Percentiles rank a stretch among this genome's conserved stretches.
Evolutionary conservation across 2,797 vertebrate genomes (phyloP).

Genomic region (Falco rusticolus): DNA sequence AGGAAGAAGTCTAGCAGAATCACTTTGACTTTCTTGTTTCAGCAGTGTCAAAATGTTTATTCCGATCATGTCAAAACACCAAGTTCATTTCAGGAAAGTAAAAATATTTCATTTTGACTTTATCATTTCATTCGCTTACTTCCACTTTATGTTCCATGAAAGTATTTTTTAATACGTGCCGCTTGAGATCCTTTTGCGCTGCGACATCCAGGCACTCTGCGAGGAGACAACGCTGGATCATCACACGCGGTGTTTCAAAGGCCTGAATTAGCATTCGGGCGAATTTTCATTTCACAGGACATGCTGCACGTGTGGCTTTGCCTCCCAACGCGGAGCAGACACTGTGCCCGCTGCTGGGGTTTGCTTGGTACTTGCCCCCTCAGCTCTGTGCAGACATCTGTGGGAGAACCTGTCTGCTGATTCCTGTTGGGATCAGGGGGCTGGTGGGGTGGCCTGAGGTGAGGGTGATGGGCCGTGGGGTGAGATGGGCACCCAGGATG

Average conservation of each 20-base stretch:
- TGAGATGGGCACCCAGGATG: too few relatives aligned
- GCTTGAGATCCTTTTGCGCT: not conserved
- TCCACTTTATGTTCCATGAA: slow-evolving; percentile 17
- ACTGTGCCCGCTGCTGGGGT: rapidly evolving
- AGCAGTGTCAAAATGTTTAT: slow-evolving; percentile 70
- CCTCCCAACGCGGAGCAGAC: not conserved
- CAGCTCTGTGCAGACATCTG: not conserved
- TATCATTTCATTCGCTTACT: slow-evolving; percentile 20
- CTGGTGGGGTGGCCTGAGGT: not conserved
- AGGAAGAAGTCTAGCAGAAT: slow-evolving; percentile 16
- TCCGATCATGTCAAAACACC: slow-evolving; percentile 53
- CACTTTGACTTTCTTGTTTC: slow-evolving; percentile 67
- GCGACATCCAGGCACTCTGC: rapidly evolving
- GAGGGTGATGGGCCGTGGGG: not conserved
- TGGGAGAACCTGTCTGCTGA: not conserved
- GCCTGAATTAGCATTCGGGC: not conserved
- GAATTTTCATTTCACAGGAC: not conserved
- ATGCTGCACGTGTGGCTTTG: not conserved
- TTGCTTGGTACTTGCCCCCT: not conserved
- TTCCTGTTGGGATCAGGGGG: rapidly evolving
- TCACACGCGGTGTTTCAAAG: not conserved
- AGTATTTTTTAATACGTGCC: not conserved
- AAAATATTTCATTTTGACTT: slow-evolving; percentile 54
- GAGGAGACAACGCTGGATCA: rapidly evolving
- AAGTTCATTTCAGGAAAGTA: slow-evolving; percentile 39